Evolutionary conservation across 2,797 vertebrate species (phyloP), one percentile per base, ranked within the genome.

Genomic region (Crenichthys baileyi): DNA sequence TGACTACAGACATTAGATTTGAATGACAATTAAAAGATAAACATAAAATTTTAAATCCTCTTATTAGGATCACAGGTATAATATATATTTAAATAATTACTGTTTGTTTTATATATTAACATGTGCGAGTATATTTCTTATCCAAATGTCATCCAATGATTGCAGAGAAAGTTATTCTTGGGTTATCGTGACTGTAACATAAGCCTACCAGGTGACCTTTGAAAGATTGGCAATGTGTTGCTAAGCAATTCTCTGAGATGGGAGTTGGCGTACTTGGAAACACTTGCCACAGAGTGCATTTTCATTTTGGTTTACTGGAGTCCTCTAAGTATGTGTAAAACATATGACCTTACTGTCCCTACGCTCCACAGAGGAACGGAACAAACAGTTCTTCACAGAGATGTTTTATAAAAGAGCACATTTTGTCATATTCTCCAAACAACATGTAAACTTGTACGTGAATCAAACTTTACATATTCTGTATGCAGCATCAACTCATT

Each of bases 161-260:
- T 78, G 22, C 4, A 8, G 70, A 60, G 65, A 56, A 55, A 71
- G 24, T 39, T 55, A 26, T 48, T n/a, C 29, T 79, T 56, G 4
- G 41, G 9, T 76, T 74, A 77, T 78, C 7, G 5, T 71, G 73
- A 82, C 80, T n/a, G 41, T 79, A 55, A 86, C 67, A 77, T 75
- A 70, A 84, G 79, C 29, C 81, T 75, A 76, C 77, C n/a, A 81
- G 72, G 72, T 9, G 22, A 83, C 82, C 80, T 84, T 20, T 26
- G 9, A 76, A 68, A 78, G 50, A 90, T 73, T 74, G 83, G 73
- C 67, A 46, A 84, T 65, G 72, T 81, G 90, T 85, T 92, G 88
- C 89, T 90, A 84, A 90, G 87, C 87, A 74, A 90, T 91, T 85
- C 24, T 1, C 72, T 63, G 76, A 87, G 73, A 83, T 46, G 2